A percentile compares a stretch with the other conserved stretches of the same genome.
phyloP scores from a whole-genome alignment of 1,140 invertebrate genomes.

The Drosophila bipectinata region DNA sequence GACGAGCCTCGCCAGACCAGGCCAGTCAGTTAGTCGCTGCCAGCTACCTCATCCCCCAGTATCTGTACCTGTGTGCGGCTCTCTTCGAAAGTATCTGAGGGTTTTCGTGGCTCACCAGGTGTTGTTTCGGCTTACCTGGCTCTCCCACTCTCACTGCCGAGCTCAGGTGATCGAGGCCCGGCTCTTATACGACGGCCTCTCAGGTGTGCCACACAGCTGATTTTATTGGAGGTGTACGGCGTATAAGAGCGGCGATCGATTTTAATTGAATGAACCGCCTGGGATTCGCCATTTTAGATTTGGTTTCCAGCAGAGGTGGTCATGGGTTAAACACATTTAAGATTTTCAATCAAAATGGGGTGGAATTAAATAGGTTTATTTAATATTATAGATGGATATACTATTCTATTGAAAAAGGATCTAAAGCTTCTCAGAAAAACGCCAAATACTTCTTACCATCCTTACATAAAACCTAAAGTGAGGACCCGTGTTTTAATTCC shows the following conservation, averaged over 20 bases:
- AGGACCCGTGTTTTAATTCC: too few relatives aligned
- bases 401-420: too few relatives aligned
- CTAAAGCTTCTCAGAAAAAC: too few relatives aligned
- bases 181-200: constrained; percentile 33
- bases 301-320: constrained; percentile 33
- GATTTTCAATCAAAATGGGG: neutral
- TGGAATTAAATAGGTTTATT: too few relatives aligned
- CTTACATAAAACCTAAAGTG: too few relatives aligned
- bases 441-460: too few relatives aligned
- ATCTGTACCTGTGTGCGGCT: constrained; percentile 2
- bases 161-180: constrained; percentile 7
- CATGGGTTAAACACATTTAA: neutral
- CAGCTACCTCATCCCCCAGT: constrained; percentile 4
- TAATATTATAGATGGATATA: too few relatives aligned
- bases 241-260: constrained; percentile 42
- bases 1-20: constrained; percentile 71
- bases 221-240: constrained; percentile 67
- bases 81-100: constrained; percentile 6
- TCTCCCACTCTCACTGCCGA: constrained; percentile 5
- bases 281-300: constrained; percentile 74
- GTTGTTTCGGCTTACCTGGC: constrained; percentile 5
- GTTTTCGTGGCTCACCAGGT: constrained; percentile 18
- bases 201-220: constrained; percentile 54
- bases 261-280: constrained; percentile 43
- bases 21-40: constrained; percentile 64